phyloP scores from a whole-genome alignment of 2,113 vertebrate genomes.

The Grus americana region DNA sequence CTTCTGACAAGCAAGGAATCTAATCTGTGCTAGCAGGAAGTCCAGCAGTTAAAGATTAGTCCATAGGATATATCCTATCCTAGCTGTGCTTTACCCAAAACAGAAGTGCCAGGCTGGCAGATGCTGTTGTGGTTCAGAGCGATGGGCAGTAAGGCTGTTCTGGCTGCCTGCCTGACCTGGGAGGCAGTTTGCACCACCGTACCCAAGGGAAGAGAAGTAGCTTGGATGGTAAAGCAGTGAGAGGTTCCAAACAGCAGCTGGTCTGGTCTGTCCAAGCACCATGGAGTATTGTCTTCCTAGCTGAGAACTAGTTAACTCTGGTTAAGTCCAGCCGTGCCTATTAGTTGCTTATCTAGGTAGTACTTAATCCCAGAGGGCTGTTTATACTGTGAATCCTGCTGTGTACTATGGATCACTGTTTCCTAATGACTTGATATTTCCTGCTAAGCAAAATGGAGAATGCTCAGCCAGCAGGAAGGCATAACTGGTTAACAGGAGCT shows the following conservation, averaged over 20 bases:
- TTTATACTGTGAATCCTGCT: background rate
- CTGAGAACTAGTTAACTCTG: background rate
- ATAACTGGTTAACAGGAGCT: background rate
- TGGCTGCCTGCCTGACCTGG: background rate
- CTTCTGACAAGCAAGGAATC: background rate
- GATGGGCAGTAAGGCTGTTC: background rate
- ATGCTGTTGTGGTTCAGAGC: background rate
- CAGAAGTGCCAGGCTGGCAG: background rate
- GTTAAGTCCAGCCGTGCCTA: background rate
- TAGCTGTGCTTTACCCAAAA: accelerated
- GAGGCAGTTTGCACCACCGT: background rate
- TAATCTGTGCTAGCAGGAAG: background rate
- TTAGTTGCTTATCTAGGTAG: background rate
- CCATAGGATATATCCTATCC: background rate
- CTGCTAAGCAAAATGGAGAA: background rate
- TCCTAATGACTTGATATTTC: background rate
- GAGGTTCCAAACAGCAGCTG: background rate
- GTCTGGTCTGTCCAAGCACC: background rate
- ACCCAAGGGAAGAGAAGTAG: background rate
- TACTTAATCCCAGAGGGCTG: background rate
- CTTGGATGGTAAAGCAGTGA: background rate
- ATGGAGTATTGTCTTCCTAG: background rate
- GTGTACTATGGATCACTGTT: background rate
- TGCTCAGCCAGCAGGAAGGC: conserved; percentile 14
- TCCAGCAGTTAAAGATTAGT: background rate